These are phyloP conservation scores for Psilopsiagon aurifrons DNA, from an alignment of 2,113 vertebrate genomes.

Conservation along the genomic window DNA sequence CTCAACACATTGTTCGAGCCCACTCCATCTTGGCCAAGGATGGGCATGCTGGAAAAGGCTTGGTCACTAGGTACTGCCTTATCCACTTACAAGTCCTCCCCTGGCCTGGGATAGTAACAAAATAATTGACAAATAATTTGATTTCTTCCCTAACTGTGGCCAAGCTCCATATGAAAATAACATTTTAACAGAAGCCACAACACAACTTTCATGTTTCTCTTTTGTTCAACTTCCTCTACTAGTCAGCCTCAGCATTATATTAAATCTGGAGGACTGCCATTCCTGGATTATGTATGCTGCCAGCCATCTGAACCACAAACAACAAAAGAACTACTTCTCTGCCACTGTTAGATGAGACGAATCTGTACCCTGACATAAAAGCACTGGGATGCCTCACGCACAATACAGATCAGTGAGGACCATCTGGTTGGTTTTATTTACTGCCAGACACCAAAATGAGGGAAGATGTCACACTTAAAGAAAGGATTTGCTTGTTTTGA, in stretches of 20 bases:
- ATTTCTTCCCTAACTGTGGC: background rate
- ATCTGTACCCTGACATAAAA: constrained; percentile 54
- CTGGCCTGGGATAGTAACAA: background rate
- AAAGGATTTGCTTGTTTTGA: constrained; percentile 20
- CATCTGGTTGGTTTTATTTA: constrained; percentile 62
- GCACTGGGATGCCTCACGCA: constrained; percentile 18
- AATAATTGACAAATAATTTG: background rate
- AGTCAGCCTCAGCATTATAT: background rate
- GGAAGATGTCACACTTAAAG: background rate
- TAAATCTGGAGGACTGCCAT: constrained; percentile 5
- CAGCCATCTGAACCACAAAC: constrained; percentile 23
- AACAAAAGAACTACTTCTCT: constrained; percentile 35
- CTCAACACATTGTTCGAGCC: background rate
- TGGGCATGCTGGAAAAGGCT: background rate
- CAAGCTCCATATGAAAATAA: background rate
- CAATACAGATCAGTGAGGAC: constrained; percentile 27
- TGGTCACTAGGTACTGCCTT: background rate
- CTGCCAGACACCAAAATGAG: constrained; percentile 37
- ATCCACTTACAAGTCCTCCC: background rate
- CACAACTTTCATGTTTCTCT: background rate
- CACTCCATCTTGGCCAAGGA: background rate
- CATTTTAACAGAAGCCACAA: constrained; percentile 12
- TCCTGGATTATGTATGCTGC: background rate
- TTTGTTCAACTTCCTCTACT: background rate
- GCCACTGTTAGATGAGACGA: constrained; percentile 40